Evolutionary conservation across 2,888 invertebrate genomes (phyloP), one percentile per base, ranked within the genome.

Genomic region (Eupithecia subumbrata): DNA sequence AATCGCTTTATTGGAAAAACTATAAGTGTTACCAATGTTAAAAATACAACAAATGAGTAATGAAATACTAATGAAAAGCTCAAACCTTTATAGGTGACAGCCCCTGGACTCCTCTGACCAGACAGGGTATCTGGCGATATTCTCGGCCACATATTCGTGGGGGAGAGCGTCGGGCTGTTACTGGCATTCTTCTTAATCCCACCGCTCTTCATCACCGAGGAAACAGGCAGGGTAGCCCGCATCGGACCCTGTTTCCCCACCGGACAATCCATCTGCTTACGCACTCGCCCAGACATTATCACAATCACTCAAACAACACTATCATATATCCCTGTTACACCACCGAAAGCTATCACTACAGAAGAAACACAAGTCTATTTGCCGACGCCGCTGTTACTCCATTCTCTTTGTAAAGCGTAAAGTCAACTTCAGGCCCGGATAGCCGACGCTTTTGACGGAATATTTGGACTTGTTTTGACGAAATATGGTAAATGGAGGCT

Each of bases 151-250:
- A 95, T 92, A 84, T 96, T 96, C 18, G 96, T 96, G 66, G 96
- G 96, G 56, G 97, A 96, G 76, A 96, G 91, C 43, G 96, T 96
- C 34, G 97, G 96, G 84, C 96, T 96, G 86, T 95, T 96, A 83
- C 95, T 95, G 78, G 96, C 95, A 83, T 94, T 95, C 86, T 95
- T 96, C 87, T 95, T 95, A 74, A 96, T 90, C 71, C 95, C 96
- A 78, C 95, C 95, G 86, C 96, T 96, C 86, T 97, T 96, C 90
- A 97, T 95, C 80, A 97, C 95, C 76, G 97, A 97, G 74, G 97
- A 96, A 86, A 97, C 96, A 83, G 97, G 97, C 87, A 97, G 94
- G 77, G 97, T 97, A 76, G 97, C 97, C 89, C 97, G 96, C 96
- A 97, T 96, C 82, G 97, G 97, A 74, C 97, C 97, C 91, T 93